phyloP scores from a whole-genome alignment of 1,140 invertebrate species.

The Lethrus apterus region DNA sequence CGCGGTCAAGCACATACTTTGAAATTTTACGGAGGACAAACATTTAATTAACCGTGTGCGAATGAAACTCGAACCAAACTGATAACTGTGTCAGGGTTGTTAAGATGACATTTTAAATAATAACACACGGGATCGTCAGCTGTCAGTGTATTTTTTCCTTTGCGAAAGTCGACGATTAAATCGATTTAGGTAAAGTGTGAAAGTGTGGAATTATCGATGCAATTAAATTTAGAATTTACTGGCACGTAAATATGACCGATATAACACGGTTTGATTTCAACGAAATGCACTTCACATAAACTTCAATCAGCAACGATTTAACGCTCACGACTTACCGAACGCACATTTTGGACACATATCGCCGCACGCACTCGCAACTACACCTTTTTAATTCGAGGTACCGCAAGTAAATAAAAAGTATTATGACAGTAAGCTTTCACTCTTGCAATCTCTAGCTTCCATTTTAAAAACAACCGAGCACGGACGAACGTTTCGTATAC shows the following conservation, averaged over 20 bases:
- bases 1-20: slow-evolving; percentile 34
- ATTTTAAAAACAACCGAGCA: slow-evolving; percentile 10
- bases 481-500: slow-evolving; percentile 1
- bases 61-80: slow-evolving; percentile 1
- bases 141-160: too few relatives aligned
- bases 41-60: slow-evolving; percentile 1
- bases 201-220: too few relatives aligned
- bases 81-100: slow-evolving; percentile 16
- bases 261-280: too few relatives aligned
- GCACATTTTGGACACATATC: not conserved
- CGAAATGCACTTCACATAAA: too few relatives aligned
- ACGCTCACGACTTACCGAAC: too few relatives aligned
- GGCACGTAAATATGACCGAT: too few relatives aligned
- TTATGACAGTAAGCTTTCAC: slow-evolving; percentile 20
- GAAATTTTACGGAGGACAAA: slow-evolving; percentile 12
- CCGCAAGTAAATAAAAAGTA: slow-evolving; percentile 26
- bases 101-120: slow-evolving; percentile 13
- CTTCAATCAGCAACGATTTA: too few relatives aligned
- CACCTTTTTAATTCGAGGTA: slow-evolving; percentile 16
- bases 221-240: too few relatives aligned
- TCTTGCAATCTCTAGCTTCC: slow-evolving; percentile 11
- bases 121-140: too few relatives aligned
- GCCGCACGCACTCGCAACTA: not conserved
- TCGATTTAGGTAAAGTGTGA: too few relatives aligned
- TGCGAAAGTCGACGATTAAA: too few relatives aligned